Base-by-base conservation (phyloP, 2,888 invertebrate species). In the Nowickia ferox region DNA sequence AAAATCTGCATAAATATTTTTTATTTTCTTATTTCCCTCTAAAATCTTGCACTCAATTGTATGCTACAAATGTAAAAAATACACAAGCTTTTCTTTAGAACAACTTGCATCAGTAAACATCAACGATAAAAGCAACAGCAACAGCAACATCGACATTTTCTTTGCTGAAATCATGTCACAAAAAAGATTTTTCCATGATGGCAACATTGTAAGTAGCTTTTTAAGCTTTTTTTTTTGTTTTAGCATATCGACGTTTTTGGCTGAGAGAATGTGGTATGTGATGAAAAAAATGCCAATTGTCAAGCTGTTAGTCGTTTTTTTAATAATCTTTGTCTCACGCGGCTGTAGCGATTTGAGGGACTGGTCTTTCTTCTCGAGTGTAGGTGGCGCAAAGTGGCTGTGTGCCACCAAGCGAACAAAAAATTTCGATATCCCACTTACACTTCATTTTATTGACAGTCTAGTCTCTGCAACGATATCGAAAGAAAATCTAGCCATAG, bases 111-210 rank as follows among this genome's bases (percentile, higher is more conserved):
- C 19, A 79, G 48, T 78, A 65, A n/a, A 9, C n/a, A 51, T 42
- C 78, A 78, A 68, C 59, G 40, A 79, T 15, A 15, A n/a, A 11
- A 77, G 59, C 38, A 40, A 59, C 48, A 68, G n/a, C 77, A 72
- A 48, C 69, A 71, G 44, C 51, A 85, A 40, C 83, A 80, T 66
- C 57, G 80, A 57, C 76, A 80, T 84, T 69, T 61, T 48, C 61
- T 74, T 65, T 59, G 63, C 61, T 57, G 55, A 63, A 72, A 84
- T 84, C 69, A 87, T 87, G 88, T 84, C 87, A 76, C 87, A 87
- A 79, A 86, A 87, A 72, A 87, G 87, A 51, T 88, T 87, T 75
- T 88, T 87, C 81, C 77, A 77, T 78, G 88, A 88, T 76, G 84
- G 78, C 65, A 85, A 86, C 75, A 71, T 87, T 80, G 88, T 88